Base-by-base conservation (phyloP, 2,113 vertebrate genomes). In the Alaudala cheleensis region DNA sequence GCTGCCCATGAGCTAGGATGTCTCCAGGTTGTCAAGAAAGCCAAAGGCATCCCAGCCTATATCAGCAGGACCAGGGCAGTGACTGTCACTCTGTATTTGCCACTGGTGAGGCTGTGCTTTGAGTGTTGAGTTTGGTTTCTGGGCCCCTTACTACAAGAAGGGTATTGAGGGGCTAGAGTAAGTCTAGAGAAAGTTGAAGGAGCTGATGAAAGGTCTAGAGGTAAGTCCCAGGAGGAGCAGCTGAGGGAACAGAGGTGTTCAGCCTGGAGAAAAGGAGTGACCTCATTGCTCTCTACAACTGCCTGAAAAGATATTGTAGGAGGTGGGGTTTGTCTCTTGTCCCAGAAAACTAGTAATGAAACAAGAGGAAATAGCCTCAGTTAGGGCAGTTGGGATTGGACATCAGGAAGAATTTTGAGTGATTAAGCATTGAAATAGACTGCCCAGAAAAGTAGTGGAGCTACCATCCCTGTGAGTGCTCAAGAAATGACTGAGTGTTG, bases 71-170 rank as follows among this genome's bases (percentile, higher is more conserved):
- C 4, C 42, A 42, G 42, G 17, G 5, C 42, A 64, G 26, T 9
- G 66, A 26, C 3, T 37, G 9, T 39, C 2, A 11, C 13, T 2
- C 33, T n/a, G 13, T 8, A 7, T 2, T 25, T 1, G 1, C 8
- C 24, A n/a, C 53, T 67, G 12, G 5, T 39, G 15, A 51, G 15
- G 23, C 5, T 17, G 7, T 9, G 37, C 15, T 28, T 66, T 2
- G 2, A 53, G 9, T 39, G 5, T 16, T 53, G 6, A 8, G 20
- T 18, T 16, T 0, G 1, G n/a, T 53, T 67, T 81, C 24, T 53
- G 69, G 11, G n/a, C 7, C 9, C 8, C 1, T 34, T 28, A 39
- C 23, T 16, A 21, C 19, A 34, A 24, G 5, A 53, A 67, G 5
- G 24, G 67, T 9, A 22, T 12, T 60, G 45, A 74, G 24, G 9